A percentile compares a stretch with the other conserved stretches of the same genome.
Evolutionary conservation across 2,113 vertebrate genomes (phyloP).

Genomic region (Aegotheles bennettii): DNA sequence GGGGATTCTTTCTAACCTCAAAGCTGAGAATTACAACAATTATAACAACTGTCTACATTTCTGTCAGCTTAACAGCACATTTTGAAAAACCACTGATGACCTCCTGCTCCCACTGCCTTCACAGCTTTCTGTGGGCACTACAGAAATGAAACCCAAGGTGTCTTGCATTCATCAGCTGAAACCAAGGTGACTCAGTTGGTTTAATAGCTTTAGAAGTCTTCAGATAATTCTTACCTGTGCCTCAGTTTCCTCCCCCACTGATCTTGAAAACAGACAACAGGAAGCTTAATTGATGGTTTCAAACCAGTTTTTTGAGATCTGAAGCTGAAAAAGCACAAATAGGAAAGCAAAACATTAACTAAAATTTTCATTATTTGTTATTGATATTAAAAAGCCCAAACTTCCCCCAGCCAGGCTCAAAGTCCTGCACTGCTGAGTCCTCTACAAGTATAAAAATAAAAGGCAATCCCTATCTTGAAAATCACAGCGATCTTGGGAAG

Average conservation of each 20-base stretch:
- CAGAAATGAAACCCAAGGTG: not conserved
- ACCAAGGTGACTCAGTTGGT: constrained; percentile 7
- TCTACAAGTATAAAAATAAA: not conserved
- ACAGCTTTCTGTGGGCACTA: not conserved
- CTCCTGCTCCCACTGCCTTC: not conserved
- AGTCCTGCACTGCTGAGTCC: not conserved
- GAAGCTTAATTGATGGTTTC: constrained; percentile 26
- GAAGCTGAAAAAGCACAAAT: not conserved
- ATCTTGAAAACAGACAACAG: constrained; percentile 24
- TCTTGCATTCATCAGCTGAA: not conserved
- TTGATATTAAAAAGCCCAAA: not conserved
- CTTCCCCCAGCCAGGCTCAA: not conserved
- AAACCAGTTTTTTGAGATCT: not conserved
- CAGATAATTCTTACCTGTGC: constrained; percentile 26
- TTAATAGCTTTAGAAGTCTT: not conserved
- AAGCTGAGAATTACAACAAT: not conserved
- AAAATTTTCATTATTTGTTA: not conserved
- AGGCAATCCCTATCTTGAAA: not conserved
- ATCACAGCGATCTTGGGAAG: not conserved
- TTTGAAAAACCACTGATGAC: not conserved
- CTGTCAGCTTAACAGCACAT: not conserved
- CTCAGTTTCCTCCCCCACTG: constrained; percentile 26
- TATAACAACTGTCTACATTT: not conserved
- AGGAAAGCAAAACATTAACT: not conserved
- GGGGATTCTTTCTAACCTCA: not conserved